Evolutionary conservation across 2,113 vertebrate genomes (phyloP).

Genomic region (Lasiurus borealis): DNA sequence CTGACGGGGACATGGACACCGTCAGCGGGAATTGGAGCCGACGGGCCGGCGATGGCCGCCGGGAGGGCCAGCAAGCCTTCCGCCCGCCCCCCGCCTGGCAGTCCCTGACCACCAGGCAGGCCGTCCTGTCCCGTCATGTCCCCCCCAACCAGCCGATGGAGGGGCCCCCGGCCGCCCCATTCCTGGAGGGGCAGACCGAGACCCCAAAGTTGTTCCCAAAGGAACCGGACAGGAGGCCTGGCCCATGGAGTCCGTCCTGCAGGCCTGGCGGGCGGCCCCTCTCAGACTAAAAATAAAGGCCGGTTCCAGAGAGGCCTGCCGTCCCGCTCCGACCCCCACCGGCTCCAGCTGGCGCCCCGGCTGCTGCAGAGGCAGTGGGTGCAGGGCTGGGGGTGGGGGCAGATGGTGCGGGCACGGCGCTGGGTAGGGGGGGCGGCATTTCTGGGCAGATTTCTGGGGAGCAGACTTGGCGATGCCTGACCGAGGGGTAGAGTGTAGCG

Average conservation of each 20-base stretch:
- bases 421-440: accelerated
- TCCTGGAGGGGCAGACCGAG: background rate
- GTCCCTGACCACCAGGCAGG: accelerated
- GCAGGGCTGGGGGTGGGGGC: background rate
- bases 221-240: background rate
- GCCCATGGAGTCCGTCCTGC: background rate
- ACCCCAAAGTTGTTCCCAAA: accelerated
- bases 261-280: background rate
- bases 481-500: background rate
- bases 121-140: background rate
- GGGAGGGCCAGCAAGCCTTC: background rate
- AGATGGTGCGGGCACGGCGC: background rate
- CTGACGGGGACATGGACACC: slow-evolving; percentile 92
- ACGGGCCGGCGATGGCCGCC: slow-evolving; percentile 48
- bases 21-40: slow-evolving; percentile 88
- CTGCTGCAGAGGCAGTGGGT: slow-evolving; percentile 36
- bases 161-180: accelerated
- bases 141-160: accelerated
- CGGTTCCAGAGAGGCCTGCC: background rate
- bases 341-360: slow-evolving; percentile 66
- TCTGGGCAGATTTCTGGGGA: background rate
- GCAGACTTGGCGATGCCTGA: background rate
- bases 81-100: background rate
- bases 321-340: background rate
- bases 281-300: slow-evolving; percentile 53